These are phyloP conservation scores for Galleria mellonella DNA, from an alignment of 1,140 invertebrate genomes.

Conservation along the genomic window DNA sequence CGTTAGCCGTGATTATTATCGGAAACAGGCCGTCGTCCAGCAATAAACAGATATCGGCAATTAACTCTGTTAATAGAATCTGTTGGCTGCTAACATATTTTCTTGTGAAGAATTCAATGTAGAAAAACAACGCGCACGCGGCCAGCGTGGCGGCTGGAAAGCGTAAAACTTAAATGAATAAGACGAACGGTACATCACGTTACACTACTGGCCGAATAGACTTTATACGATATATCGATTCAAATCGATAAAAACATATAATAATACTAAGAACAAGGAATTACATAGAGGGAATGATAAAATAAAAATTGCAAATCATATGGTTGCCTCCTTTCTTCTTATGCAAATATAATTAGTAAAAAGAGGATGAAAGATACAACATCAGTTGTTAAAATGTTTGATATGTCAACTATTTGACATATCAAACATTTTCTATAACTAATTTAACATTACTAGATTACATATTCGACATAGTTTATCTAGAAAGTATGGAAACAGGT, in stretches of 20 bases:
- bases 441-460: too few species aligned
- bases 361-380: too few species aligned
- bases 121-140: constrained; percentile 36
- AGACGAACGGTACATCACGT: constrained; percentile 1
- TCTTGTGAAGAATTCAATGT: constrained; percentile 52
- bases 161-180: constrained; percentile 37
- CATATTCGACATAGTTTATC: too few species aligned
- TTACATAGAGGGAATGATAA: too few species aligned
- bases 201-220: constrained; percentile 23
- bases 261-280: too few species aligned
- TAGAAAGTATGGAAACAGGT: too few species aligned
- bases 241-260: neutral
- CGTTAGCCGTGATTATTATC: neutral
- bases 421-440: too few species aligned
- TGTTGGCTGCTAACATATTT: constrained; percentile 32
- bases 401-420: too few species aligned
- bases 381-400: too few species aligned
- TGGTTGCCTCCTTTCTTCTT: too few species aligned
- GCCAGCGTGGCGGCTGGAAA: constrained; percentile 47
- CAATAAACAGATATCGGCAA: constrained; percentile 49
- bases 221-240: constrained; percentile 6
- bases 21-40: constrained; percentile 31
- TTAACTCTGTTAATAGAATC: constrained; percentile 50
- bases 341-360: too few species aligned
- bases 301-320: too few species aligned